These are phyloP conservation scores for Pollachius pollachius DNA, from an alignment of 2,113 vertebrate species.

Conservation along the genomic window DNA sequence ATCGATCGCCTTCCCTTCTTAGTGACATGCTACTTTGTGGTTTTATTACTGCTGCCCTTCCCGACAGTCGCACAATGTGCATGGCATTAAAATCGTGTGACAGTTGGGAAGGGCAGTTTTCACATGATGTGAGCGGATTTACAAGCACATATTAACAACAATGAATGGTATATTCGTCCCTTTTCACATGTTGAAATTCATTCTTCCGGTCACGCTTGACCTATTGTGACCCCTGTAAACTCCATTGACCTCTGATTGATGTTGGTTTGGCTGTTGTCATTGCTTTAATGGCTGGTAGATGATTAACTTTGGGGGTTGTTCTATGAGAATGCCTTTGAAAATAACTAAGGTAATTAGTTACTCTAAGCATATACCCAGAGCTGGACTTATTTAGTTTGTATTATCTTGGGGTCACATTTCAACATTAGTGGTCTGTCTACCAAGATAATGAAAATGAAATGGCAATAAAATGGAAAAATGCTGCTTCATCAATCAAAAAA, in stretches of 20 bases:
- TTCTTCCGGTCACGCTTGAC: slow-evolving; percentile 40
- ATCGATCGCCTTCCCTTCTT: background rate
- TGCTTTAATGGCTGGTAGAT: background rate
- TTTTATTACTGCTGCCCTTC: background rate
- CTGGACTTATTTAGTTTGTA: no score
- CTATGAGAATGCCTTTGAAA: no score
- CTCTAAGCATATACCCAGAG: no score
- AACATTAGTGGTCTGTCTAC: background rate
- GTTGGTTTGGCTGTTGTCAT: slow-evolving; percentile 15
- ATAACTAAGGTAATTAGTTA: no score
- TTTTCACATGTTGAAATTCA: slow-evolving; percentile 30
- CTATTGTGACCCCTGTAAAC: slow-evolving; percentile 30
- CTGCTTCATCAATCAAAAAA: no score
- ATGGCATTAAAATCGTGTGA: no score
- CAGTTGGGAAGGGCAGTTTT: background rate
- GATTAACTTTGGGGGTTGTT: background rate
- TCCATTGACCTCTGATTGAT: background rate
- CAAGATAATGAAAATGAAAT: slow-evolving; percentile 1
- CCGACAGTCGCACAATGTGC: slow-evolving; percentile 2
- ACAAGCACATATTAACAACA: no score
- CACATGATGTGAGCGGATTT: background rate
- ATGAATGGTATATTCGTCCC: background rate
- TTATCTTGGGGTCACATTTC: no score
- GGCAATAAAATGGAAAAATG: background rate
- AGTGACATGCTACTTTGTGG: slow-evolving; percentile 4